Evolutionary conservation across 2,888 invertebrate species (phyloP), one percentile per base, ranked within the genome.

Genomic region (Aquatica leii): DNA sequence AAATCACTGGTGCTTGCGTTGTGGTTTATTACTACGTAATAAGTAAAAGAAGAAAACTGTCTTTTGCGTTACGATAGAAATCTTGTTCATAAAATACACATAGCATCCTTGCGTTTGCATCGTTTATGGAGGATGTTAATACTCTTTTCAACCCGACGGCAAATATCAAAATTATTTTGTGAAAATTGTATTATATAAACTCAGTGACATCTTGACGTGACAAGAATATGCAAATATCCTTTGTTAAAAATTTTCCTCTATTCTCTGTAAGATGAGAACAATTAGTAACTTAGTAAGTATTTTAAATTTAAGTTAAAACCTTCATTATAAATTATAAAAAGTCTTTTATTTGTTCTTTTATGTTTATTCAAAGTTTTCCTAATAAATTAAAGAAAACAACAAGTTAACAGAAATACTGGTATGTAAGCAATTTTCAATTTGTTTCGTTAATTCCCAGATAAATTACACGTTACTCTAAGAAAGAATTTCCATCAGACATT

Each of bases 131-230:
- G n/a, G n/a, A n/a, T 43, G 76, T 76, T 77, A 76, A 77, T 76
- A 74, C 73, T 63, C 71, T 73, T 73, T 71, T 71, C 74, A 74
- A 75, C 73, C 75, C 75, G 76, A 75, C 73, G 61, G 61, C 71
- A 62, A 65, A 62, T 59, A 59, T 62, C 60, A 66, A 70, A 69
- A 71, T 68, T 65, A 68, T 69, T 66, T 65, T 48, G 62, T 55
- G 62, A 65, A 69, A 67, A 67, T 69, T 67, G 37, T 59, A 55
- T 62, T 56, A 59, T 55, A 64, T 50, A 56, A 50, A 60, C 49
- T 55, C 52, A 62, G 61, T 64, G 66, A 66, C 68, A 59, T 62
- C 56, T 66, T 61, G 66, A 59, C 59, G 51, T 40, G 59, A 56
- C 43, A 40, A 21, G 55, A 66, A 53, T 66, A 66, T 66, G 62